A percentile compares a stretch with the other conserved stretches of the same genome.
Conservation (phyloP, 2,113 vertebrate species). For the Cervus canadensis region DNA sequence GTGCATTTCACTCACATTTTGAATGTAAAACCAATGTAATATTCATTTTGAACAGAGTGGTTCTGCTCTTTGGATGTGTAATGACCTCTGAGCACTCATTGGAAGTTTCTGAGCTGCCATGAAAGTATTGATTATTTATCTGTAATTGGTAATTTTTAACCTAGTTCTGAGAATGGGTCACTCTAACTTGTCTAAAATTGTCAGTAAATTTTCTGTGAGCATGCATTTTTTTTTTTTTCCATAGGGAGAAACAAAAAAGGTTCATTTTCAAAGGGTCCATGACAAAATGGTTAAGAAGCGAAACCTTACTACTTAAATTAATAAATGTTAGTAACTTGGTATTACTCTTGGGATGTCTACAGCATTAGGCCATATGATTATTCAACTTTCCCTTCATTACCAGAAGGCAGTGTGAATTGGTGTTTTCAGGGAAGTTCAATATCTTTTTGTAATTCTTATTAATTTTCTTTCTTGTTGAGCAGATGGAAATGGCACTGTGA, state of each 20-base stretch:
- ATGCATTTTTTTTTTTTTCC: background rate
- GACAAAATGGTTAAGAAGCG: background rate
- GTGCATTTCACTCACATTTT: background rate
- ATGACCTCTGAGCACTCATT: background rate
- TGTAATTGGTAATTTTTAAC: background rate
- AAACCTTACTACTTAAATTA: background rate
- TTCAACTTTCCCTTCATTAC: background rate
- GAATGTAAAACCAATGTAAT: background rate
- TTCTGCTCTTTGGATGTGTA: background rate
- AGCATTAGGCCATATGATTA: background rate
- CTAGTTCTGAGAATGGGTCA: background rate
- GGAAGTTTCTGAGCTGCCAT: background rate
- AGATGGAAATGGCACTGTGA: constrained; percentile 24
- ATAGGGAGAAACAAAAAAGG: background rate
- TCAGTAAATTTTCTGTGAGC: background rate
- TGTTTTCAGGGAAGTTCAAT: background rate
- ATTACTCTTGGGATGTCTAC: background rate
- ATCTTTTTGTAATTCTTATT: constrained; percentile 29
- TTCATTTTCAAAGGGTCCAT: background rate
- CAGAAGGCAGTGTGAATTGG: background rate
- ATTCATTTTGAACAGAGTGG: background rate
- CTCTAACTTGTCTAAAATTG: background rate
- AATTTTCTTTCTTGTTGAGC: constrained; percentile 40
- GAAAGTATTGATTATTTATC: background rate
- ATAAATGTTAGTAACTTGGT: background rate